Evolutionary conservation across 2,113 vertebrate species (phyloP).

Genomic region (Rhabdomys dilectus): DNA sequence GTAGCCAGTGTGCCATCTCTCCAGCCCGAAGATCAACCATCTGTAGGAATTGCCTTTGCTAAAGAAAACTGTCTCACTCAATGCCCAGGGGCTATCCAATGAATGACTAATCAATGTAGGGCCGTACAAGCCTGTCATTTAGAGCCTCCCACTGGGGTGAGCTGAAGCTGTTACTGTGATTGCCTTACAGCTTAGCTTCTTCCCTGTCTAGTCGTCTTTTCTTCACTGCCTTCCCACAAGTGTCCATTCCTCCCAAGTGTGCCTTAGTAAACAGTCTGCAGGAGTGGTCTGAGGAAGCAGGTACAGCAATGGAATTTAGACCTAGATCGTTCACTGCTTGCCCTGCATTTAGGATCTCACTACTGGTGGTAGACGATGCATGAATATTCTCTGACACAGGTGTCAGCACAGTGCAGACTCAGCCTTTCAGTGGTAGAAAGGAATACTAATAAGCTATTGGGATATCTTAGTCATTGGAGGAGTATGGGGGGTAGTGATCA

Average conservation of each 20-base stretch:
- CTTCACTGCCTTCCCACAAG: neutral
- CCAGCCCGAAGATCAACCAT: neutral
- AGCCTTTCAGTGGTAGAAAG: slow-evolving; percentile 36
- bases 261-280: neutral
- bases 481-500: neutral
- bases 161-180: neutral
- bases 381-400: slow-evolving; percentile 1
- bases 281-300: neutral
- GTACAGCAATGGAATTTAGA: neutral
- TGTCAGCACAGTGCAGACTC: neutral
- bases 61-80: slow-evolving; percentile 42
- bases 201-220: neutral
- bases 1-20: neutral
- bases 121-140: neutral
- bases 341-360: neutral
- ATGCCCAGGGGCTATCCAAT: neutral
- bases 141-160: neutral
- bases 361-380: neutral
- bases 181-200: neutral
- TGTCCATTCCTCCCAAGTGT: neutral
- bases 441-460: neutral
- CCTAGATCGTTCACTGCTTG: neutral
- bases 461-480: slow-evolving; percentile 18
- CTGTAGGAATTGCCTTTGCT: neutral
- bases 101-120: slow-evolving; percentile 27